Evolutionary conservation across 2,797 vertebrate genomes (phyloP).

Genomic region (Brotula barbata): DNA sequence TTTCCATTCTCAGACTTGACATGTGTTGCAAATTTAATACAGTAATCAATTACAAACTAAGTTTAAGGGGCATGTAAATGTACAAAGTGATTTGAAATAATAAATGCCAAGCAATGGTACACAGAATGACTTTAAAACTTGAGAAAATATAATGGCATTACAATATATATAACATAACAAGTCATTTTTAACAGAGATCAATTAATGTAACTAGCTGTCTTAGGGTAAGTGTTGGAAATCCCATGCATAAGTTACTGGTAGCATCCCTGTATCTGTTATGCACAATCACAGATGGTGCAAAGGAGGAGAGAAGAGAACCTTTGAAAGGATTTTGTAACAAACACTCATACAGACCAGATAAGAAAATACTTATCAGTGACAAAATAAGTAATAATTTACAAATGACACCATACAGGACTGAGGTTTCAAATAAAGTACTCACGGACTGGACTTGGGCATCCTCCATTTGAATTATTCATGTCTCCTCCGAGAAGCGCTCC

Average conservation of each 20-base stretch:
- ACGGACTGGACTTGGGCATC: slow-evolving; percentile 96
- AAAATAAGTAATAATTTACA: neutral
- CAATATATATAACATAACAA: neutral
- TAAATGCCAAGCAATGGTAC: neutral
- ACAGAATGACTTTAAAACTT: slow-evolving; percentile 1
- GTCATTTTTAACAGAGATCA: neutral
- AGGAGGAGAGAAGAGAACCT: slow-evolving; percentile 30
- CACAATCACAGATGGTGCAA: slow-evolving; percentile 61
- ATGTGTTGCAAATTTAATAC: no score
- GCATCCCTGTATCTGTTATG: slow-evolving; percentile 76
- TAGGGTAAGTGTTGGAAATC: slow-evolving; percentile 64
- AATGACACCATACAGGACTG: slow-evolving; percentile 10
- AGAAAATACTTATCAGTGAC: slow-evolving; percentile 12
- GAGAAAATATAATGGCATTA: neutral
- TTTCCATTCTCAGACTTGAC: no score
- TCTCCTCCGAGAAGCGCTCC: slow-evolving; percentile 95
- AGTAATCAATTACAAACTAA: no score
- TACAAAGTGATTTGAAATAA: neutral
- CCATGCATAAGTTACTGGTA: slow-evolving; percentile 83
- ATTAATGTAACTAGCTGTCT: slow-evolving; percentile 9
- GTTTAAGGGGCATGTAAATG: no score
- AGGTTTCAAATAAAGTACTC: slow-evolving; percentile 71
- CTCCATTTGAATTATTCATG: slow-evolving; percentile 92
- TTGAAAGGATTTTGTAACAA: slow-evolving; percentile 19
- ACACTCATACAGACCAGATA: slow-evolving; percentile 20